These are phyloP conservation scores for Gobionotothen gibberifrons DNA, from an alignment of 2,797 vertebrate genomes.

Conservation along the genomic window DNA sequence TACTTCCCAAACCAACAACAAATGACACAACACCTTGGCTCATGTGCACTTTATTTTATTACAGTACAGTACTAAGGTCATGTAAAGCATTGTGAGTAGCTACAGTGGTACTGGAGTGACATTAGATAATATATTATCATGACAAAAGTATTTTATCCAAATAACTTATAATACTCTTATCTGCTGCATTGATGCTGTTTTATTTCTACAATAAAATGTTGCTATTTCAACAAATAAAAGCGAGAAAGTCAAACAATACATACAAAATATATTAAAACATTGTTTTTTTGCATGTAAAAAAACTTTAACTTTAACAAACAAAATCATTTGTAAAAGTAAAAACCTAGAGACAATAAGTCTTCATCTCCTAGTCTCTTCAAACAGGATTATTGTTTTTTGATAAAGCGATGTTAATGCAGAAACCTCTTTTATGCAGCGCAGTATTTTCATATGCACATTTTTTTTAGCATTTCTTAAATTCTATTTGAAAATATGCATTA, in stretches of 20 bases:
- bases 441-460: constrained; percentile 14
- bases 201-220: constrained; percentile 31
- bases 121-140: constrained; percentile 57
- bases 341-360: constrained; percentile 29
- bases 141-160: constrained; percentile 60
- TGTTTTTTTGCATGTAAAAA: constrained; percentile 9
- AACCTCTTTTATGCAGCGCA: constrained; percentile 39
- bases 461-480: constrained; percentile 20
- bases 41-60: constrained; percentile 73
- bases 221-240: constrained; percentile 12
- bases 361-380: constrained; percentile 27
- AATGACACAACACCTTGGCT: constrained; percentile 11
- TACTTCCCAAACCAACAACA: neutral
- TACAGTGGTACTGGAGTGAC: constrained; percentile 65
- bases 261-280: constrained; percentile 41
- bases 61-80: constrained; percentile 76
- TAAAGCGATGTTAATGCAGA: constrained; percentile 48
- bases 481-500: constrained; percentile 43
- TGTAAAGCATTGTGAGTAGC: constrained; percentile 73
- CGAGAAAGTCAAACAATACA: constrained; percentile 29
- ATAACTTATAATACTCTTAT: constrained; percentile 54
- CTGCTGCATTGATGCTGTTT: constrained; percentile 21
- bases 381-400: constrained; percentile 19
- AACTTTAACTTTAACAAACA: constrained; percentile 14
- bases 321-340: constrained; percentile 1